Base-by-base conservation (phyloP, 2,888 invertebrate species). In the Ochropleura leucogaster region DNA sequence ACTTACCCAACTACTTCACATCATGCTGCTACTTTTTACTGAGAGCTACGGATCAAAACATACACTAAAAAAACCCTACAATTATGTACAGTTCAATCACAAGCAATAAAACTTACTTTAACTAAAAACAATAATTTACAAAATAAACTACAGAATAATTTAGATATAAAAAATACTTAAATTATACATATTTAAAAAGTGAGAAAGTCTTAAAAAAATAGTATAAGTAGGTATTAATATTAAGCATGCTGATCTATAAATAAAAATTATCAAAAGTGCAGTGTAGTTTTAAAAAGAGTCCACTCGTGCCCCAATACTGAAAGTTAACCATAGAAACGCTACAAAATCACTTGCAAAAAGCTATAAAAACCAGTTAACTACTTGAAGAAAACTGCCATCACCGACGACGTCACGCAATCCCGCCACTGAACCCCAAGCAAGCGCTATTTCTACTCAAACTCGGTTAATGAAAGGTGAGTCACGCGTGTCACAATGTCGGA, bases 361-460 rank as follows among this genome's bases (percentile, higher is more conserved):
- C 87, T 80, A 82, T 73, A 84, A 82, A n/a, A 85, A 86, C 77
- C 74, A 71, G 70, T 78, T 67, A 72, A 69, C 75, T 84, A 80
- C 42, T 72, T 75, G 78, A 82, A 79, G 72, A 68, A 65, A 67
- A 83, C 85, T 85, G 88, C 95, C 95, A 91, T 92, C 95, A 95
- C 95, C 95, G 90, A 88, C 89, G 89, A 86, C 89, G 85, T 86
- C 88, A 78, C 91, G 85, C 88, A 87, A 88, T 84, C 90, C 92
- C 91, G 89, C 92, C 92, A 92, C 91, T 93, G 91, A 79, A 89
- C 88, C 93, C 94, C 93, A 95, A 96, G 96, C 96, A 95, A 95
- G 95, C 95, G 88, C 93, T 94, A 93, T 75, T 65, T 86, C 93
- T 94, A 94, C 91, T 90, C 89, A 91, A 93, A 92, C 90, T 86